Evolutionary conservation across 2,888 invertebrate species (phyloP), one percentile per base, ranked within the genome.

Genomic region (Nephrotoma flavescens): DNA sequence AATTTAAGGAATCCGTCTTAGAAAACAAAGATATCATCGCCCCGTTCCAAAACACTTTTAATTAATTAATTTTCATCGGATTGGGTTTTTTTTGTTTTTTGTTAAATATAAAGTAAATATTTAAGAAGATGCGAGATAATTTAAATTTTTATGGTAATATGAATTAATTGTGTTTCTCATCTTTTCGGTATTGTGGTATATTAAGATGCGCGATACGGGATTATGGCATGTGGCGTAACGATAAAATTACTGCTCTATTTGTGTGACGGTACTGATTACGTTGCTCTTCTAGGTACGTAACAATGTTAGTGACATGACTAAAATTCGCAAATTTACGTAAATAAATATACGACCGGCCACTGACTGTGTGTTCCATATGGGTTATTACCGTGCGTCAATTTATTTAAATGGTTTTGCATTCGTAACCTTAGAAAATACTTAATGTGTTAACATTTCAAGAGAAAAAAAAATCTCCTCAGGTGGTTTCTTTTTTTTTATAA

Each of bases 41-140:
- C 31, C 31, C 31, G 9, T 71, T 71, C 31, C 9, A 71, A 71
- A 71, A 71, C 31, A 71, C 31, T 71, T 84, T 84, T 84, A 84
- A 84, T 84, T 84, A 84, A 84, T 84, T 84, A 84, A 84, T 84
- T 84, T 84, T 84, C 84, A 84, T 84, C 84, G 84, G 84, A 84
- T 84, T 84, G 42, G 42, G 42, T 42, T 15, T 42, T 84, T 42
- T 84, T 41, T 83, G n/a, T 42, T 84, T 42, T 84, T 83, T 12
- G 0, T 71, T 71, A 71, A 15, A 71, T 6, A 12, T 71, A 71
- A 71, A 15, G 41, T 83, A 52, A 52, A 52, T 52, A 52, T 71
- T 71, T 71, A 71, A 71, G 31, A 71, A 71, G 71, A 71, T 9
- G 71, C 71, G 71, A 71, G 71, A 84, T 84, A 84, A 84, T 84